Base-by-base conservation (phyloP, 2,888 invertebrate species). In the Lasioglossum malachurum region DNA sequence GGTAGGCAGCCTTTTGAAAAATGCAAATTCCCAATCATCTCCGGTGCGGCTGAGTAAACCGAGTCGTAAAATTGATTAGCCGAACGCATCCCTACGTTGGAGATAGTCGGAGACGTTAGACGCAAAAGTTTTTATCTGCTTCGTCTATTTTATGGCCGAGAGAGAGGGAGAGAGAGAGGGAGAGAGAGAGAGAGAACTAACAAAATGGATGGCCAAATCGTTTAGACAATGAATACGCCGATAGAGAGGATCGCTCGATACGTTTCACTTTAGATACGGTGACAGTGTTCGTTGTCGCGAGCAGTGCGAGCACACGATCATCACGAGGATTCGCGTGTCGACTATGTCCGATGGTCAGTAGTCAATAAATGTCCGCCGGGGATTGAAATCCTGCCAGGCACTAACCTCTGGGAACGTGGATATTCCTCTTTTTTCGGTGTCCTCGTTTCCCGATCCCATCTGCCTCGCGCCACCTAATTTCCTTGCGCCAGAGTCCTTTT, bases 361-460 rank as follows among this genome's bases (percentile, higher is more conserved):
- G 82, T 83, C 89, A 80, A 89, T 89, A 83, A 83, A 82, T 67
- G 87, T 89, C 84, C 74, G 8, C 78, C 69, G 53, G 41, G 75
- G 78, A 85, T 87, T 87, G 83, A 89, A 87, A 89, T 87, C 69
- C 77, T 80, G 85, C 79, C 85, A 80, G 83, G 12, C 67, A 49
- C 64, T 67, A 57, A 75, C 82, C 64, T 83, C 72, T 74, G 64
- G 74, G 64, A 67, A 82, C 78, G 69, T 2, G 38, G 31, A 67
- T 75, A 8, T 27, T 69, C 46, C 49, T 57, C 35, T 60, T 74
- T 79, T 82, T 79, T 46, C 67, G 27, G 35, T 41, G 73, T 38
- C 80, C 86, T 69, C 72, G 73, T 83, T 86, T 78, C 49, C 31
- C 2, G n/a, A 44, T 10, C 31, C 53, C 67, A 81, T 53, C 53